Conservation (phyloP, 2,888 invertebrate genomes). For the Hirtodrosophila duncani region DNA sequence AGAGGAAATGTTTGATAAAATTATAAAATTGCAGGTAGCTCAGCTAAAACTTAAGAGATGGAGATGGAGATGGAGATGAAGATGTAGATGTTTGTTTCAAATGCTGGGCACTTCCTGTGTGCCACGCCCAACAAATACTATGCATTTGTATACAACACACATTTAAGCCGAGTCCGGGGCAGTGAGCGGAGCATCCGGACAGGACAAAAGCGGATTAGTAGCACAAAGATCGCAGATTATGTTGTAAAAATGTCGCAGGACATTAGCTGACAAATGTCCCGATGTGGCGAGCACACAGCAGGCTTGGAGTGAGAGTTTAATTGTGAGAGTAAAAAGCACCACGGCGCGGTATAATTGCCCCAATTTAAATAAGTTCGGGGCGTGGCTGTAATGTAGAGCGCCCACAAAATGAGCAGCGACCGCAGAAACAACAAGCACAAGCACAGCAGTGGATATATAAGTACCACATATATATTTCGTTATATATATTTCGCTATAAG, state of each 20-base stretch:
- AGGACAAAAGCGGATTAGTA: conserved; percentile 50
- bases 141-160: too few relatives aligned
- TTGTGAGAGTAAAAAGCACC: too few relatives aligned
- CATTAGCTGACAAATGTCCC: conserved; percentile 34
- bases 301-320: too few relatives aligned
- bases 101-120: conserved; percentile 58
- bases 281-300: too few relatives aligned
- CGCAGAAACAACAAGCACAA: conserved; percentile 29
- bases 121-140: conserved; percentile 62
- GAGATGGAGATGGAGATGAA: too few relatives aligned
- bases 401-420: conserved; percentile 32
- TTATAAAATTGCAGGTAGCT: too few relatives aligned
- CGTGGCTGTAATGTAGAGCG: conserved; percentile 61
- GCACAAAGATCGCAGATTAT: conserved; percentile 52
- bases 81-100: conserved; percentile 32
- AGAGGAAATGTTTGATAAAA: too few relatives aligned
- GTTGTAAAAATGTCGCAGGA: conserved; percentile 61
- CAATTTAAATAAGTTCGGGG: conserved; percentile 45
- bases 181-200: conserved; percentile 32
- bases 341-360: conserved; percentile 30
- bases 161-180: conserved; percentile 52
- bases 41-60: too few relatives aligned
- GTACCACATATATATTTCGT: too few relatives aligned
- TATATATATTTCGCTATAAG: conserved; percentile 32
- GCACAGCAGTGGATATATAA: too few relatives aligned